Base-by-base conservation (phyloP, 1,140 invertebrate genomes). In the Trachymyrmex cornetzi region DNA sequence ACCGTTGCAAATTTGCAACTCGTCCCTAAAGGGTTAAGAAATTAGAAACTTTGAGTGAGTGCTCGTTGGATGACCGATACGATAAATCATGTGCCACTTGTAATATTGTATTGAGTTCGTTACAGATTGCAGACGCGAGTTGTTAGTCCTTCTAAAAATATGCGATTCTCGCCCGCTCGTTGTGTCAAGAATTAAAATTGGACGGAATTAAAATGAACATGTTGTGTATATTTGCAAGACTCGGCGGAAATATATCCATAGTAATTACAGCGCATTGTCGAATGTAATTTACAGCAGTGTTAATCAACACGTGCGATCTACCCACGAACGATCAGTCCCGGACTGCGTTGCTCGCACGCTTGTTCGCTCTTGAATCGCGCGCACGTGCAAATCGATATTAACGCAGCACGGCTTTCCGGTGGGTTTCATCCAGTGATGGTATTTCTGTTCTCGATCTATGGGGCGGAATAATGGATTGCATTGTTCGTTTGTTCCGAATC, bases 401-500 rank as follows among this genome's bases (percentile, higher is more conserved):
- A 48, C 4, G 11, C 9, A 12, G n/a, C 12, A 34, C 11, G 19
- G 19, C 19, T 48, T 59, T 57, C 66, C 34, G 14, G n/a, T n/a
- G n/a, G n/a, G n/a, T n/a, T n/a, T n/a, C n/a, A n/a, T n/a, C 12
- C 22, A 16, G 11, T 14, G 64, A 38, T 38, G 34, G 53, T 77
- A 81, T 80, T 89, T 87, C 38, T 12, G 7, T 71, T 86, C 69
- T 55, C 57, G 77, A 61, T 64, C 71, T 75, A 71, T 53, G 50
- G 67, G 75, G 50, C 16, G 85, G 59, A 84, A 89, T 90, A 87
- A 89, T 67, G 24, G 63, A 38, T 87, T 66, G 27, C 57, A 44
- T 71, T 72, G 84, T 87, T 89, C 77, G 34, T 89, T 89, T 89
- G 85, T 87, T 89, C 67, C 69, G 57, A 63, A 27, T 48, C 9